Conservation (phyloP, 2,797 vertebrate species). For the Falco rusticolus region DNA sequence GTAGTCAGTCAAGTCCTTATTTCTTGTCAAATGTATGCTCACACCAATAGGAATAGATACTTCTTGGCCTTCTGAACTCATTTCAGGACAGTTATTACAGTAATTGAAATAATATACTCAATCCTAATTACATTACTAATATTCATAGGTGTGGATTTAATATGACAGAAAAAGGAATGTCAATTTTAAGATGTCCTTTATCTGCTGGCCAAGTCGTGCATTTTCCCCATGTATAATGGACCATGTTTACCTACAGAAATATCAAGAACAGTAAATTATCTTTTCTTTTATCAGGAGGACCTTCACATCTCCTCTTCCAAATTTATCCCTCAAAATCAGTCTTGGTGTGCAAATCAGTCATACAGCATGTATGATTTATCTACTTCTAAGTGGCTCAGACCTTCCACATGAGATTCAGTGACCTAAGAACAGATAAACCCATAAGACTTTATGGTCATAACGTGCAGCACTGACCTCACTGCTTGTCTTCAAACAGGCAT, state of each 20-base stretch:
- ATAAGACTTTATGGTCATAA: not conserved
- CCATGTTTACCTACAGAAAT: not conserved
- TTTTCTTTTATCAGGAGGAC: not conserved
- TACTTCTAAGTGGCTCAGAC: not conserved
- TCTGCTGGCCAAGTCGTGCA: not conserved
- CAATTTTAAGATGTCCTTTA: not conserved
- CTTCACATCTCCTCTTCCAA: not conserved
- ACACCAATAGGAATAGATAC: not conserved
- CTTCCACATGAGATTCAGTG: not conserved
- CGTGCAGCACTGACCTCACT: not conserved
- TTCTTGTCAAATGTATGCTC: not conserved
- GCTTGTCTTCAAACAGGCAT: not conserved
- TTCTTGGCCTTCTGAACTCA: not conserved
- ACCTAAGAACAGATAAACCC: not conserved
- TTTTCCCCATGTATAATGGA: not conserved
- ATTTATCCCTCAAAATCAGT: not conserved
- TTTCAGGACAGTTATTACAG: not conserved
- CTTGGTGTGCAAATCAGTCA: not conserved
- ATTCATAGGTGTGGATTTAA: not conserved
- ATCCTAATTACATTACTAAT: not conserved
- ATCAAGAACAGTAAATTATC: not conserved
- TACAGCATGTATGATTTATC: rapidly evolving
- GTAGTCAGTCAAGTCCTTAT: not conserved
- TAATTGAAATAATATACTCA: not conserved
- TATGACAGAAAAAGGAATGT: not conserved